A percentile compares a stretch with the other conserved stretches of the same genome.
phyloP scores from a whole-genome alignment of 2,113 vertebrate species.

The Podiceps cristatus region DNA sequence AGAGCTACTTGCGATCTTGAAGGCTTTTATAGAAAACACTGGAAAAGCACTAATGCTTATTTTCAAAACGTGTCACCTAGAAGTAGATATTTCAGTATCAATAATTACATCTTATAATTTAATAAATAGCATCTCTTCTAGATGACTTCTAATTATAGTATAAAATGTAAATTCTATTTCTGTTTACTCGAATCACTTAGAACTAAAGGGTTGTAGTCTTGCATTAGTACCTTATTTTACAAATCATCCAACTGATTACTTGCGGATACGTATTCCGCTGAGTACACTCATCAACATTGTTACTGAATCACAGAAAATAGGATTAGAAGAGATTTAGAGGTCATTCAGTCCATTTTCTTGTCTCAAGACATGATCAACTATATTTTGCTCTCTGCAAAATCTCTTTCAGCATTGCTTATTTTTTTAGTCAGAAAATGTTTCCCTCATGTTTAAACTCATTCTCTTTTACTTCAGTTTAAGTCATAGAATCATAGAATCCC shows the following conservation, averaged over 20 bases:
- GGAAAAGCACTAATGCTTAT: neutral
- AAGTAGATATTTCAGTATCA: conserved; percentile 54
- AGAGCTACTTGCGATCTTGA: neutral
- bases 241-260: conserved; percentile 40
- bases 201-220: conserved; percentile 14
- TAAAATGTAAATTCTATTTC: conserved; percentile 33
- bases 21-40: neutral
- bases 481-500: too few relatives aligned
- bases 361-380: neutral
- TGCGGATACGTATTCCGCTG: neutral
- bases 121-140: conserved; percentile 34
- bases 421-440: neutral
- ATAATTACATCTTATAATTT: conserved; percentile 46
- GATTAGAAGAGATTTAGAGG: neutral
- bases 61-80: neutral
- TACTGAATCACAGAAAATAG: conserved; percentile 14
- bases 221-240: neutral
- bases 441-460: neutral
- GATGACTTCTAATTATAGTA: conserved; percentile 28
- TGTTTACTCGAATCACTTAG: conserved; percentile 35
- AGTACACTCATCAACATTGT: neutral
- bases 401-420: neutral
- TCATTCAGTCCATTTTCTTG: neutral
- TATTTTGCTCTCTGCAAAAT: neutral
- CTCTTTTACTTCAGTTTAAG: neutral